Percentiles rank a stretch among this genome's conserved stretches.
Conservation (phyloP, 2,888 invertebrate genomes). For the Rhyacophila evoluta region DNA sequence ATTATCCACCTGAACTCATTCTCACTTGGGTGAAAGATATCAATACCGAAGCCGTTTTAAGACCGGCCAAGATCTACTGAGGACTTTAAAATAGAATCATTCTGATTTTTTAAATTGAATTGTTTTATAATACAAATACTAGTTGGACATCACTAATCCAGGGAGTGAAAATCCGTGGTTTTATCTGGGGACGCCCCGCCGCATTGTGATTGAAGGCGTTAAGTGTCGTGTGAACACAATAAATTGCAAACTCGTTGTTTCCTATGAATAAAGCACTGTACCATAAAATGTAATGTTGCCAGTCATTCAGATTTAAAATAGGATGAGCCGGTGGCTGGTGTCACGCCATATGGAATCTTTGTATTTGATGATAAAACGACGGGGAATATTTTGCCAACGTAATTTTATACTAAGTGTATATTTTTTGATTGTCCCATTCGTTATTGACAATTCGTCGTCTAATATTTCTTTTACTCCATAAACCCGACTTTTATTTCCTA, state of each 20-base stretch:
- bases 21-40: too few species aligned
- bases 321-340: background rate
- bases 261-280: background rate
- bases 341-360: background rate
- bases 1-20: too few species aligned
- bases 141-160: background rate
- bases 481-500: too few species aligned
- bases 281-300: background rate
- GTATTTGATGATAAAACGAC: background rate
- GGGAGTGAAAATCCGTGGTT: slow-evolving; percentile 8
- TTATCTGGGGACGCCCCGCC: background rate
- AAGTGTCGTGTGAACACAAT: slow-evolving; percentile 41
- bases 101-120: too few species aligned
- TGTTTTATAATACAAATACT: too few species aligned
- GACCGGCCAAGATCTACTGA: too few species aligned
- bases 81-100: too few species aligned
- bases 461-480: too few species aligned
- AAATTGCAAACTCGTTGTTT: slow-evolving; percentile 24
- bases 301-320: slow-evolving; percentile 1
- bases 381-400: background rate
- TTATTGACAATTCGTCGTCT: too few species aligned
- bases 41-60: too few species aligned
- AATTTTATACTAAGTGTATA: too few species aligned
- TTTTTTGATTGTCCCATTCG: too few species aligned
- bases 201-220: slow-evolving; percentile 27